phyloP scores from a whole-genome alignment of 2,113 vertebrate genomes.

The Chascanopsetta lugubris region DNA sequence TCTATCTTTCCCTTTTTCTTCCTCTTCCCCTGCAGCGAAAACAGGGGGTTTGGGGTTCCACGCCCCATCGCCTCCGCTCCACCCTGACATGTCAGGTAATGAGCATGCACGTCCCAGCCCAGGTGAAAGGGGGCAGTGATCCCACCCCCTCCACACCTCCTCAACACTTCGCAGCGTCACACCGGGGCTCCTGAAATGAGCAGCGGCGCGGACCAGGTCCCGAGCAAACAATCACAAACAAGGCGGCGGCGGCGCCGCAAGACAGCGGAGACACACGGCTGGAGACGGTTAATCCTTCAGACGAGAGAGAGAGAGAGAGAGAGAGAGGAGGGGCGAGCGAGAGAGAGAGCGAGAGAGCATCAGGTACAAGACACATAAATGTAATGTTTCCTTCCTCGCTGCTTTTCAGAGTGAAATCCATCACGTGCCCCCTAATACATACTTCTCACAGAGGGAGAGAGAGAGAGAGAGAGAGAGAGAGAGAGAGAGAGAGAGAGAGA shows the following conservation, averaged over 20 bases:
- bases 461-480: slow-evolving; percentile 47
- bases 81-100: slow-evolving; percentile 61
- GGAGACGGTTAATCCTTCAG: slow-evolving; percentile 76
- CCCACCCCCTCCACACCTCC: too few relatives aligned
- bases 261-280: slow-evolving; percentile 70
- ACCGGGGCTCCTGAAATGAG: slow-evolving; percentile 65
- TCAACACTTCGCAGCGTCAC: slow-evolving; percentile 58
- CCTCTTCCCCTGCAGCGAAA: slow-evolving; percentile 72
- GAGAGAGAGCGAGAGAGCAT: slow-evolving; percentile 53
- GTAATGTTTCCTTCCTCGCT: slow-evolving; percentile 59
- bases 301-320: slow-evolving; percentile 26
- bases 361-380: slow-evolving; percentile 69
- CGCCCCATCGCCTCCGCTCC: slow-evolving; percentile 51
- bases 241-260: slow-evolving; percentile 55
- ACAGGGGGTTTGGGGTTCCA: slow-evolving; percentile 58
- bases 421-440: slow-evolving; percentile 74
- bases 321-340: slow-evolving; percentile 22
- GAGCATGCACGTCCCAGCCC: slow-evolving; percentile 44
- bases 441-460: slow-evolving; percentile 60
- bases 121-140: slow-evolving; percentile 46
- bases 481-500: slow-evolving; percentile 59
- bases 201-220: slow-evolving; percentile 58
- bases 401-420: slow-evolving; percentile 67
- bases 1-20: slow-evolving; percentile 58
- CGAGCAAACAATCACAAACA: slow-evolving; percentile 71